Percentiles rank a stretch among this genome's conserved stretches.
phyloP scores from a whole-genome alignment of 2,888 invertebrate species.

The Caenorhabditis sulstoni region DNA sequence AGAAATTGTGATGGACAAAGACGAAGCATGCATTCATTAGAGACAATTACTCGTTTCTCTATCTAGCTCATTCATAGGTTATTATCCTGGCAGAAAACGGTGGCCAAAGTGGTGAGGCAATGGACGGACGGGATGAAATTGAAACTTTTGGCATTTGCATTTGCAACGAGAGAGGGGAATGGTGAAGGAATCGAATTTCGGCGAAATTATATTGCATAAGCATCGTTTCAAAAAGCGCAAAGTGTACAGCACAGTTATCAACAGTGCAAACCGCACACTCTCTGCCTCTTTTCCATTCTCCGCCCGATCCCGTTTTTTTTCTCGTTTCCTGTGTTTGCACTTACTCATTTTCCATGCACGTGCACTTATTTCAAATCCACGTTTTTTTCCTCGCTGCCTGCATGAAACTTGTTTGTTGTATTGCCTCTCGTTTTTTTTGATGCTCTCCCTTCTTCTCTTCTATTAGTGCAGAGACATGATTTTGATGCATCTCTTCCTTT shows the following conservation, averaged over 20 bases:
- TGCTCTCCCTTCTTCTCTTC: slow-evolving; percentile 8
- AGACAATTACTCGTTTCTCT: slow-evolving; percentile 36
- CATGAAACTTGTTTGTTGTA: too few species aligned
- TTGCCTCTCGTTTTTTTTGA: too few species aligned
- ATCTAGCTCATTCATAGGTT: slow-evolving; percentile 45
- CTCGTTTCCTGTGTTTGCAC: slow-evolving; percentile 40
- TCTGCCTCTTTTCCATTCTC: not conserved
- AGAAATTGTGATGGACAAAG: too few species aligned
- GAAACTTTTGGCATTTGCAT: slow-evolving; percentile 25
- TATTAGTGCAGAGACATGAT: slow-evolving; percentile 28
- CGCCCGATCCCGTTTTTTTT: not conserved
- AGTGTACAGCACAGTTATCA: slow-evolving; percentile 10
- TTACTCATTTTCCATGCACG: slow-evolving; percentile 52
- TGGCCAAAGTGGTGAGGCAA: slow-evolving; percentile 7
- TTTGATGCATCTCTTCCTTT: slow-evolving; percentile 30
- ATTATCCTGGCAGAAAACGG: slow-evolving; percentile 20
- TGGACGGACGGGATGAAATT: not conserved
- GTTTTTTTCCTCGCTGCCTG: slow-evolving; percentile 23
- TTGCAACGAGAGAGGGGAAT: not conserved
- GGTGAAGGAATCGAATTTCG: not conserved
- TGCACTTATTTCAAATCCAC: slow-evolving; percentile 47
- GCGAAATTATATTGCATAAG: too few species aligned
- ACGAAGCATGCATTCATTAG: slow-evolving; percentile 29
- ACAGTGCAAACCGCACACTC: slow-evolving; percentile 22
- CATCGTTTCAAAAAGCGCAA: too few species aligned